Evolutionary conservation across 37 sponge, comb jelly and placozoan species (phyloP), one percentile per base, ranked within the genome.

Genomic region (Corticium candelabrum): DNA sequence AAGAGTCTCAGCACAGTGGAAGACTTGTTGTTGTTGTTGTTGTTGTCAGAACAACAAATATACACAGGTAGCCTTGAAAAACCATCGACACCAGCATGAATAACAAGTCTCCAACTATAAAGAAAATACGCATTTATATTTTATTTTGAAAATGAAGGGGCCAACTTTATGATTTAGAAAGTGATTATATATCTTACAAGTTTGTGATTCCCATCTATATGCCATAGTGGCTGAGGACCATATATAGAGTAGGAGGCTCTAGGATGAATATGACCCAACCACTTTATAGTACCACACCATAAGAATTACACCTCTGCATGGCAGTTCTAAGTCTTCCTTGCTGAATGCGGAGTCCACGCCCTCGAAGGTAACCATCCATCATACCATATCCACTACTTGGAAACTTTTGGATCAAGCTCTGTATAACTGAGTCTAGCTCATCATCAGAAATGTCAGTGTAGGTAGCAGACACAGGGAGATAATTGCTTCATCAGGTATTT

Each of bases 11-110:
- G 56, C 0, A 87, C 88, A 35, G 84, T 87, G 1, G 2, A 37
- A 68, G 84, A 68, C 39, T 36, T 2, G 39, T 87, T 87, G 69
- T n/a, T n/a, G n/a, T n/a, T n/a, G n/a, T n/a, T n/a, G n/a, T n/a
- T n/a, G 74, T 87, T 83, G 32, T 75, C 68, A 2, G 80, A 34
- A 11, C 62, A 39, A 1, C n/a, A 2, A 11, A 87, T 80, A 68
- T 83, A 87, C 1, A 80, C 76, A 1, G 80, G 41, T 27, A 87
- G 73, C 37, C 88, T 62, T 36, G 78, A 76, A 67, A 72, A 88
- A 1, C 89, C 89, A 78, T 88, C 89, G 7, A 84, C 41, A 1
- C 56, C 85, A 30, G 79, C 70, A 72, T 87, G 88, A 1, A 87
- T 76, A 2, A 87, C 84, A 67, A 87, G 37, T 32, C 85, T 11